Conservation (phyloP, 2,113 vertebrate species). For the Antigone vipio region DNA sequence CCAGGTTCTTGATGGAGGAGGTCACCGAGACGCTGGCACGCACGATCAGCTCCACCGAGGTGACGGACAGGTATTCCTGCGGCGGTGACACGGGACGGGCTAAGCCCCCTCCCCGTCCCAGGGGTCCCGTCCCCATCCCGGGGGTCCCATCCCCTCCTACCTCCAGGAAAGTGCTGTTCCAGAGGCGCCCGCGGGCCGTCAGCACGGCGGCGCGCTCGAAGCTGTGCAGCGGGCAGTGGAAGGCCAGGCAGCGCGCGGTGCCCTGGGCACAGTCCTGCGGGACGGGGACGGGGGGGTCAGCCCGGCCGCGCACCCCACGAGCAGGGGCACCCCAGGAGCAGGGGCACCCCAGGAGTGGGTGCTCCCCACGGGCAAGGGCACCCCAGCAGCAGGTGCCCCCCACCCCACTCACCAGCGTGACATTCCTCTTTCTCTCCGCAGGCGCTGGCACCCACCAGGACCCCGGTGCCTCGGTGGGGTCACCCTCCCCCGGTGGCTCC, state of each 20-base stretch:
- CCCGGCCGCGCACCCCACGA: no score
- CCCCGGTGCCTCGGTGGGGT: background rate
- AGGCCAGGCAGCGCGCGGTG: slow-evolving; percentile 81
- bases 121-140: background rate
- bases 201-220: slow-evolving; percentile 82
- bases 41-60: slow-evolving; percentile 85
- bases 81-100: no score
- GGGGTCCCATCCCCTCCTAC: slow-evolving; percentile 42
- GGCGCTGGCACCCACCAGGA: slow-evolving; percentile 74
- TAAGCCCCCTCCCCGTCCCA: background rate
- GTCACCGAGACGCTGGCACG: slow-evolving; percentile 88
- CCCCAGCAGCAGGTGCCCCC: no score
- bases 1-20: slow-evolving; percentile 84
- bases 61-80: slow-evolving; percentile 85
- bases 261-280: slow-evolving; percentile 84
- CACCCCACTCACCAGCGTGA: slow-evolving; percentile 80
- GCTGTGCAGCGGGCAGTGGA: slow-evolving; percentile 86
- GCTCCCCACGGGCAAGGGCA: no score
- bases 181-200: slow-evolving; percentile 83
- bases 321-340: background rate
- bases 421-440: slow-evolving; percentile 80
- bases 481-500: background rate
- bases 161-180: slow-evolving; percentile 95
- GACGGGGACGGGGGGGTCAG: background rate
- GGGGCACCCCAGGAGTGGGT: background rate